phyloP scores from a whole-genome alignment of 2,113 vertebrate genomes.

The Leptodactylus fuscus region DNA sequence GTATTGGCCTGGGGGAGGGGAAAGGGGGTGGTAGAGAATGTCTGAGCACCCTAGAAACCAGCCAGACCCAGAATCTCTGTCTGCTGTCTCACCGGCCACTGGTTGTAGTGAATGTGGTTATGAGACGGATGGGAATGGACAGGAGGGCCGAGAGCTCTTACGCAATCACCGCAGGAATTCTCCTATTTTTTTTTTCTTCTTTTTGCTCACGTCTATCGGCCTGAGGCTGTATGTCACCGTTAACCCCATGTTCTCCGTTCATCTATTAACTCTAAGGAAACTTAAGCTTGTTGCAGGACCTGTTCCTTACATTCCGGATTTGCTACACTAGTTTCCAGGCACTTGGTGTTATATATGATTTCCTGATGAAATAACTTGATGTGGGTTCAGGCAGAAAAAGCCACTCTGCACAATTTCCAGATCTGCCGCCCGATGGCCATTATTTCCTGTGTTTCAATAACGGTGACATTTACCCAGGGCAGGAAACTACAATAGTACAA shows the following conservation, averaged over 20 bases:
- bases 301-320: neutral
- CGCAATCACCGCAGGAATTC: slow-evolving; percentile 42
- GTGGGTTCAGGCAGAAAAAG: neutral
- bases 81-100: too few species aligned
- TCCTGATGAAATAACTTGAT: neutral
- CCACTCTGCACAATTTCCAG: neutral
- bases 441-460: neutral
- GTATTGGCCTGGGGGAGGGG: too few species aligned
- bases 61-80: neutral
- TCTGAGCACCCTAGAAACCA: neutral
- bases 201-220: neutral
- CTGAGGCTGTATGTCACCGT: neutral
- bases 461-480: neutral
- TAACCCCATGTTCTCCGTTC: neutral
- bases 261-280: neutral
- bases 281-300: neutral
- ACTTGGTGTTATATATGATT: neutral
- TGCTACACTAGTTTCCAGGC: neutral
- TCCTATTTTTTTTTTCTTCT: neutral
- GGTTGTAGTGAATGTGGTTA: neutral
- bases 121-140: neutral
- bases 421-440: neutral
- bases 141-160: slow-evolving; percentile 8
- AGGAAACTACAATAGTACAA: neutral
- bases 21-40: too few species aligned